Conservation (phyloP, 1,140 invertebrate species). For the Eciton burchellii region DNA sequence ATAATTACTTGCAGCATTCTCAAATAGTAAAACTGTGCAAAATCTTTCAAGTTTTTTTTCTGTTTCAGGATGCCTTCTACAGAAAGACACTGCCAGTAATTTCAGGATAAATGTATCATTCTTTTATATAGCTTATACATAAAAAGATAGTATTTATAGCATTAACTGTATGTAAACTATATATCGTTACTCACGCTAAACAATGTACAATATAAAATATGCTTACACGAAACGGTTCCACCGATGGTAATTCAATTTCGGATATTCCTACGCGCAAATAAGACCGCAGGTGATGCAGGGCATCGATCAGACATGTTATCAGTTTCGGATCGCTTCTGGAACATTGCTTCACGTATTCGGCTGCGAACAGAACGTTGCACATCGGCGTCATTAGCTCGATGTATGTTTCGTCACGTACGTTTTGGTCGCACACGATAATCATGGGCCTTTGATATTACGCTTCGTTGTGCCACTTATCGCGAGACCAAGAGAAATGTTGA, state of each 20-base stretch:
- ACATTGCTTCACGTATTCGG: constrained; percentile 90
- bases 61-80: too few relatives aligned
- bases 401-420: neutral
- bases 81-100: too few relatives aligned
- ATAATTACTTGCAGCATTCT: too few relatives aligned
- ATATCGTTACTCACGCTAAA: neutral
- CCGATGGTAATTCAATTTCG: constrained; percentile 89
- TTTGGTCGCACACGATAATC: neutral
- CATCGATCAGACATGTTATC: constrained; percentile 87
- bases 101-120: too few relatives aligned
- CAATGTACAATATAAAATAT: neutral
- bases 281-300: constrained; percentile 88
- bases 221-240: constrained; percentile 89
- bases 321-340: constrained; percentile 88
- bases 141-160: too few relatives aligned
- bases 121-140: too few relatives aligned
- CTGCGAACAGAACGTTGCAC: constrained; percentile 82
- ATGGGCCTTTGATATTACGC: neutral
- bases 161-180: neutral
- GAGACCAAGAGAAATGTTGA: constrained; percentile 28
- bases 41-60: too few relatives aligned
- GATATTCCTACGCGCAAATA: constrained; percentile 89
- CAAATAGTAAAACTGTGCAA: too few relatives aligned
- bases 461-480: neutral
- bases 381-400: neutral